Conservation (phyloP, 2,888 invertebrate genomes). For the Hypomecis atomaria region DNA sequence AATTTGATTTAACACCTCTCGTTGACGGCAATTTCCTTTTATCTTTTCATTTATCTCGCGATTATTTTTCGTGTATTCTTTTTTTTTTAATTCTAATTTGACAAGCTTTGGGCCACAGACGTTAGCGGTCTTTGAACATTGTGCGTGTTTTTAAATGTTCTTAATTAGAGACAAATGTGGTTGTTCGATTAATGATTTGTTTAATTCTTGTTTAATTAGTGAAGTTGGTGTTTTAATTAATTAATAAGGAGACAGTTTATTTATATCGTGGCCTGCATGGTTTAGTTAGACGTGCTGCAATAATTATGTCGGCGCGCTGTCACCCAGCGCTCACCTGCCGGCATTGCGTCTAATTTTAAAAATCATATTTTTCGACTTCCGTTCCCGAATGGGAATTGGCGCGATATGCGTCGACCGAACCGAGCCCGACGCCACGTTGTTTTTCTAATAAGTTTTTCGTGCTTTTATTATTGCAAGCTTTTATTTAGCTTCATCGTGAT, state of each 20-base stretch:
- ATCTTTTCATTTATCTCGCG: constrained; percentile 63
- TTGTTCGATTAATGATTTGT: constrained; percentile 13
- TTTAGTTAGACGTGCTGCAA: constrained; percentile 40
- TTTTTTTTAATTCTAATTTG: constrained; percentile 55
- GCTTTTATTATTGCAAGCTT: neutral
- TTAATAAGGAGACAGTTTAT: constrained; percentile 61
- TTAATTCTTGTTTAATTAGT: constrained; percentile 38
- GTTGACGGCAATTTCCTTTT: constrained; percentile 80
- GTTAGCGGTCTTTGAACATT: constrained; percentile 41
- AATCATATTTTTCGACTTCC: constrained; percentile 82
- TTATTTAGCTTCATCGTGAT: no score
- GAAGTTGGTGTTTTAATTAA: constrained; percentile 54
- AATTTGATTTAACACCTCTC: constrained; percentile 77
- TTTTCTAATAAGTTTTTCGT: constrained; percentile 30
- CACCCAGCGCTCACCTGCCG: constrained; percentile 78
- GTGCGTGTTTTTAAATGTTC: constrained; percentile 20
- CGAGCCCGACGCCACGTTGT: constrained; percentile 46
- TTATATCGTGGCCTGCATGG: constrained; percentile 55
- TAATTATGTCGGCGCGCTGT: constrained; percentile 54
- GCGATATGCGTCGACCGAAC: constrained; percentile 53
- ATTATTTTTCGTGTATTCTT: constrained; percentile 58
- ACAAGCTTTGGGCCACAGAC: constrained; percentile 58
- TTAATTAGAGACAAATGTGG: constrained; percentile 20
- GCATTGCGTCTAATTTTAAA: constrained; percentile 78
- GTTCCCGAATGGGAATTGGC: constrained; percentile 80